Base-by-base conservation (phyloP, 2,113 vertebrate genomes). In the Melospiza georgiana region DNA sequence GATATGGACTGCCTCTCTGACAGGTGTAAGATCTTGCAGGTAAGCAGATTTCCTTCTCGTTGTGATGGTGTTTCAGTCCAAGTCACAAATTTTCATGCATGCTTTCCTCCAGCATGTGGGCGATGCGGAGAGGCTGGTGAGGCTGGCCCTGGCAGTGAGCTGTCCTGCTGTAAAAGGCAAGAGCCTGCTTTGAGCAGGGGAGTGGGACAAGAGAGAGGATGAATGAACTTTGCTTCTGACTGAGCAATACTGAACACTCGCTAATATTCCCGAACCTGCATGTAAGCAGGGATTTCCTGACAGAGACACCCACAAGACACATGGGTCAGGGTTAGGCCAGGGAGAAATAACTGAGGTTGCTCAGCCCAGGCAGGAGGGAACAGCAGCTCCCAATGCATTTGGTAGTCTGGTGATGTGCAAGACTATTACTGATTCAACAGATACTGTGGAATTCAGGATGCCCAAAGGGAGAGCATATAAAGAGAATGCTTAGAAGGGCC, bases 1-100 rank as follows among this genome's bases (percentile, higher is more conserved):
- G 99, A 99, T 98, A 99, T 99, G 96, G 99, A 99, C 97, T 99
- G 99, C 97, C 98, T 99, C 68, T 99, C 99, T 1, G 98, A 99
- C 68, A 98, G 99, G 75, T 99, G 99, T 98, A 98, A 99, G 95
- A 99, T 99, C 91, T 98, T 99, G 51, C 99, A 99, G 99, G 99
- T 99, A 98, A 98, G 98, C 37, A 20, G 24, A 52, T 46, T 92
- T 92, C 25, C 6, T 52, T 72, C 48, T 74, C 43, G 6, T 58
- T 16, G 43, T 73, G 80, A 10, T 46, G 35, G 33, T 86, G 35
- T 31, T 43, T 57, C 33, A 33, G 48, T 78, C 54, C 69, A 93
- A 90, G 63, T 48, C 33, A 66, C 48, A 82, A 11, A 37, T 58
- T 94, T 89, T 84, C 75, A 61, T 1, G 9, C 7, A 5, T 62